Evolutionary conservation across 2,888 invertebrate genomes (phyloP).

Genomic region (Lottia scabra): DNA sequence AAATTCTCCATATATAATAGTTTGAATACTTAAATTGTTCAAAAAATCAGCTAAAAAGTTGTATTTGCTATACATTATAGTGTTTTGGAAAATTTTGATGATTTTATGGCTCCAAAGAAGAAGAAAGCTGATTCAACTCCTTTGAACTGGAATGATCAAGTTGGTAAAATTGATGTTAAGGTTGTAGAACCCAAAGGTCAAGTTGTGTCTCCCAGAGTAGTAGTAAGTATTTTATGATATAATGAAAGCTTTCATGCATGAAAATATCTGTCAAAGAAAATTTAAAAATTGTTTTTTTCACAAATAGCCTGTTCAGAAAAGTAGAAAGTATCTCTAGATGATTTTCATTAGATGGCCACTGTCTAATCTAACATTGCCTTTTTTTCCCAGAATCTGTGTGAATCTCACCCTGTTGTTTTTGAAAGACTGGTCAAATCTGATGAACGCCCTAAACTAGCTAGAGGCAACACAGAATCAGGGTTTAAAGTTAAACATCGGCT

Average conservation of each 20-base stretch:
- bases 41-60: too few relatives aligned
- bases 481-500: conserved; percentile 52
- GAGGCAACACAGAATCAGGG: conserved; percentile 22
- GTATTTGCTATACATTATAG: too few relatives aligned
- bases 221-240: too few relatives aligned
- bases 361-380: neutral
- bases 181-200: conserved; percentile 41
- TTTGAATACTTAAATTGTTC: too few relatives aligned
- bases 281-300: too few relatives aligned
- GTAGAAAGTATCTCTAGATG: too few relatives aligned
- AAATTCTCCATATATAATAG: too few relatives aligned
- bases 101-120: conserved; percentile 16
- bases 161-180: conserved; percentile 42
- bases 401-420: conserved; percentile 56
- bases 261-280: too few relatives aligned
- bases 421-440: conserved; percentile 40
- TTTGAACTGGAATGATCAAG: conserved; percentile 60
- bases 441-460: conserved; percentile 21
- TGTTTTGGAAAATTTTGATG: neutral
- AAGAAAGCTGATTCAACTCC: conserved; percentile 34
- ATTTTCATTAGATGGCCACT: neutral
- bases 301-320: too few relatives aligned
- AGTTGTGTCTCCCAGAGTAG: too few relatives aligned
- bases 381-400: conserved; percentile 50
- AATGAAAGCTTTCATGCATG: too few relatives aligned